phyloP scores from a whole-genome alignment of 1,140 invertebrate genomes.

The Drosophila biarmipes region DNA sequence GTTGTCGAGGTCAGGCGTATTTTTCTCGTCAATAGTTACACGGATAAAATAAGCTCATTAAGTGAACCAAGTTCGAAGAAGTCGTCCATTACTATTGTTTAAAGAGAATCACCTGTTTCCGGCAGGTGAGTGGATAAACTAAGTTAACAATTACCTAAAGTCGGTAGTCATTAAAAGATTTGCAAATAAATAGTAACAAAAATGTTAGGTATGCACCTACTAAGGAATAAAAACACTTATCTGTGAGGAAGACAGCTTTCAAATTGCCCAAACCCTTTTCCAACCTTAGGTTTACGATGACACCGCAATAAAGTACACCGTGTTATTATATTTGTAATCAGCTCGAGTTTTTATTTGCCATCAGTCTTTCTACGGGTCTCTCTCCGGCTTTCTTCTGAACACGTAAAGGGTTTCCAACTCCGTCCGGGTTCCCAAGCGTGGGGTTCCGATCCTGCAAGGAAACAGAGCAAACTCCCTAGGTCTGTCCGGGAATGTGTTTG shows the following conservation, averaged over 20 bases:
- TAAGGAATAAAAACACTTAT: not conserved
- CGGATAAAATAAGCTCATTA: not conserved
- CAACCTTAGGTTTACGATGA: not conserved
- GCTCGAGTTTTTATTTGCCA: conserved; percentile 1
- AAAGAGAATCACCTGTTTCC: too few species aligned
- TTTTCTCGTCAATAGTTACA: not conserved
- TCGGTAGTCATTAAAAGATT: not conserved
- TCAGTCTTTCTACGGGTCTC: not conserved
- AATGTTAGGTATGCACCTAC: not conserved
- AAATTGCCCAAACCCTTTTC: not conserved
- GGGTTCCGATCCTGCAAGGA: conserved; percentile 18
- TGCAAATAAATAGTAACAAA: not conserved
- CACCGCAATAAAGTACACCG: conserved; percentile 2
- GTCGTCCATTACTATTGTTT: not conserved
- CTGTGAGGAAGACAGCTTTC: not conserved
- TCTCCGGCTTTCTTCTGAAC: not conserved
- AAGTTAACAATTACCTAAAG: not conserved
- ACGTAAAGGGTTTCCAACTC: not conserved
- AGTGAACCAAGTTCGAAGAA: not conserved
- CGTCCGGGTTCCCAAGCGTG: not conserved
- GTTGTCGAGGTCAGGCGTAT: not conserved
- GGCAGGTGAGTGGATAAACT: too few species aligned
- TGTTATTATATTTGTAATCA: not conserved
- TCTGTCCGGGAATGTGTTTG: conserved; percentile 29
- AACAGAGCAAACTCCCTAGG: conserved; percentile 37